Evolutionary conservation across 1,140 invertebrate species (phyloP).

Genomic region (Trypoxylus dichotomus): DNA sequence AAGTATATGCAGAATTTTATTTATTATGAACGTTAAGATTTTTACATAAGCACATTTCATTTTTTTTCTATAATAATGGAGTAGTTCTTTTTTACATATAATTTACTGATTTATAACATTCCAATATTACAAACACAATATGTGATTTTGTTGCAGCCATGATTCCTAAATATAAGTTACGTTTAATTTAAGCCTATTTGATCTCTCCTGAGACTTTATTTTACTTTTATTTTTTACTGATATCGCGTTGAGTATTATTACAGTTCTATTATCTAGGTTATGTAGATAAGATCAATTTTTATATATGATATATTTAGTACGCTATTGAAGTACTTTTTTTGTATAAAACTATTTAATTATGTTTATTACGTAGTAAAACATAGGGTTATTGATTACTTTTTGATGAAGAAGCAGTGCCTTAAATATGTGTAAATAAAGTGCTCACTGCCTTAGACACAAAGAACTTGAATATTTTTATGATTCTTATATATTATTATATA

Average conservation of each 20-base stretch:
- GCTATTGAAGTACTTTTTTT: not conserved
- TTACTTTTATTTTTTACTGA: not conserved
- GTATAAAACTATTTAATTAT: not conserved
- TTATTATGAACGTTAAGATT: not conserved
- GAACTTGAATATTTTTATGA: conserved; percentile 1
- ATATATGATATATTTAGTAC: not conserved
- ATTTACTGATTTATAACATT: not conserved
- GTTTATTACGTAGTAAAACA: not conserved
- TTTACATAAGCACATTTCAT: not conserved
- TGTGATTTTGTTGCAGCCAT: not conserved
- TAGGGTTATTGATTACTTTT: not conserved
- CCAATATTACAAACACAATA: not conserved
- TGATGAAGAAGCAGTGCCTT: not conserved
- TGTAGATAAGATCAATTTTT: not conserved
- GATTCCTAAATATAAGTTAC: not conserved
- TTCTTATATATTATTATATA: not conserved
- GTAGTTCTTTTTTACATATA: not conserved
- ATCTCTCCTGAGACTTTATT: not conserved
- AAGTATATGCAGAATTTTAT: too few relatives aligned
- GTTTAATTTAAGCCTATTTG: not conserved
- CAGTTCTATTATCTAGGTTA: not conserved
- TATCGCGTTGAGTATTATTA: not conserved
- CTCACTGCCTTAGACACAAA: conserved; percentile 10
- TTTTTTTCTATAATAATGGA: not conserved
- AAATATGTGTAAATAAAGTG: not conserved